A percentile compares a stretch with the other conserved stretches of the same genome.
These are phyloP conservation scores for Harpegnathos saltator DNA, from an alignment of 1,140 invertebrate species.

Conservation along the genomic window DNA sequence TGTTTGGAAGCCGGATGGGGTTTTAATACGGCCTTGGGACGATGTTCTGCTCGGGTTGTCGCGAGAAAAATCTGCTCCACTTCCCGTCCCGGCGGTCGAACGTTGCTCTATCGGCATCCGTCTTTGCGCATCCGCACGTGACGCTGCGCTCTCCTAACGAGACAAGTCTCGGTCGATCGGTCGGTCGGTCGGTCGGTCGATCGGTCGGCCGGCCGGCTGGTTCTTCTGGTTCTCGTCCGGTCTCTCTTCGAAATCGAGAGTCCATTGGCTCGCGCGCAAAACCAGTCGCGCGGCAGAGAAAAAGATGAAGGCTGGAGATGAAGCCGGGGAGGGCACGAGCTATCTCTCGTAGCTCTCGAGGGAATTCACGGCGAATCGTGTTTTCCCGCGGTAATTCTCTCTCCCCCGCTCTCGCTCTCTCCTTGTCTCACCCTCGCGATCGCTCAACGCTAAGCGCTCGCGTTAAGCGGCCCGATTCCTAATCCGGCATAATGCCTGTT, in stretches of 20 bases:
- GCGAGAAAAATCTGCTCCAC: neutral
- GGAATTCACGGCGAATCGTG: slow-evolving; percentile 69
- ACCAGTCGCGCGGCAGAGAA: slow-evolving; percentile 71
- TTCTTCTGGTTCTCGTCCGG: slow-evolving; percentile 54
- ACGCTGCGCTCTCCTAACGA: slow-evolving; percentile 67
- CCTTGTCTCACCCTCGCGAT: slow-evolving; percentile 25
- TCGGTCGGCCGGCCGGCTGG: slow-evolving; percentile 56
- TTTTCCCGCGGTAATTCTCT: slow-evolving; percentile 69
- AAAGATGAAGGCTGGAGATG: slow-evolving; percentile 45
- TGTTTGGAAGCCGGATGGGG: too few species aligned
- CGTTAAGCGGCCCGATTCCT: slow-evolving; percentile 56
- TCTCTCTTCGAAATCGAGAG: slow-evolving; percentile 76
- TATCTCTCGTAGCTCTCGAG: slow-evolving; percentile 46
- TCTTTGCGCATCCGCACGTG: slow-evolving; percentile 65
- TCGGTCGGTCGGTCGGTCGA: neutral
- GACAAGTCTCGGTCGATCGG: slow-evolving; percentile 65
- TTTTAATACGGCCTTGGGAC: too few species aligned
- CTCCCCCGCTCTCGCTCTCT: neutral
- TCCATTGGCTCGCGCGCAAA: slow-evolving; percentile 72
- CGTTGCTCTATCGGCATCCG: slow-evolving; percentile 40
- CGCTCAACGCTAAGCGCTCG: slow-evolving; percentile 3
- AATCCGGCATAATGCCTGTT: slow-evolving; percentile 54
- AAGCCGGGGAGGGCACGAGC: neutral
- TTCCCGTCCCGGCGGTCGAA: neutral
- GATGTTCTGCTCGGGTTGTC: too few species aligned